These are phyloP conservation scores for Heliopora coerulea DNA, from an alignment of 92 coral and sea anemone species.

Conservation along the genomic window DNA sequence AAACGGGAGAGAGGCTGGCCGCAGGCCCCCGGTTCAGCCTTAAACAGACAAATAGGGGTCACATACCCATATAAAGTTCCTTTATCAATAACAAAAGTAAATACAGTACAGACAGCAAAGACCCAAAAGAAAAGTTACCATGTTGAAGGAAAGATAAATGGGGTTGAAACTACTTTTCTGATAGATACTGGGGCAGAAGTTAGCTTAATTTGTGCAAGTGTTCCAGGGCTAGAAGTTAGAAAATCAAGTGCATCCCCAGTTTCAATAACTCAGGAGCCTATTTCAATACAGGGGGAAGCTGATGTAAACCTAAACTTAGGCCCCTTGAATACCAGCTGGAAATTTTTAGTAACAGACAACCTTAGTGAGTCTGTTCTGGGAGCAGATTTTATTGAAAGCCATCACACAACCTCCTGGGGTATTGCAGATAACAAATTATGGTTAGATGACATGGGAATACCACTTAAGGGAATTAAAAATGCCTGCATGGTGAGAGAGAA, in stretches of 20 bases:
- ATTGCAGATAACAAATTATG: constrained; percentile 44
- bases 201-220: constrained; percentile 43
- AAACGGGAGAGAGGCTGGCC: constrained; percentile 56
- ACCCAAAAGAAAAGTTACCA: constrained; percentile 26
- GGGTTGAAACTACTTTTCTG: constrained; percentile 26
- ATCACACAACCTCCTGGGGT: constrained; percentile 49
- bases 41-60: constrained; percentile 34
- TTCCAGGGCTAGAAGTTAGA: constrained; percentile 44
- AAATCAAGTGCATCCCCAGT: constrained; percentile 31
- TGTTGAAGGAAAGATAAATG: constrained; percentile 41
- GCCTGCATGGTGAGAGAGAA: constrained; percentile 34
- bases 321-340: constrained; percentile 42
- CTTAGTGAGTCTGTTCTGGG: too few relatives aligned
- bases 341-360: constrained; percentile 45
- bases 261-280: constrained; percentile 50
- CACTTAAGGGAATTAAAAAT: constrained; percentile 32
- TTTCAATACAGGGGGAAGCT: constrained; percentile 49
- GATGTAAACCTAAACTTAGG: constrained; percentile 42
- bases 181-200: constrained; percentile 56
- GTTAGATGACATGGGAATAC: constrained; percentile 49
- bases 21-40: constrained; percentile 51
- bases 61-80: constrained; percentile 37
- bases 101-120: constrained; percentile 30
- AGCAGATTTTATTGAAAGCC: constrained; percentile 55
- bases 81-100: constrained; percentile 20